Percentiles rank a stretch among this genome's conserved stretches.
Evolutionary conservation across 2,888 invertebrate species (phyloP).

Genomic region (Ectemnius lituratus): DNA sequence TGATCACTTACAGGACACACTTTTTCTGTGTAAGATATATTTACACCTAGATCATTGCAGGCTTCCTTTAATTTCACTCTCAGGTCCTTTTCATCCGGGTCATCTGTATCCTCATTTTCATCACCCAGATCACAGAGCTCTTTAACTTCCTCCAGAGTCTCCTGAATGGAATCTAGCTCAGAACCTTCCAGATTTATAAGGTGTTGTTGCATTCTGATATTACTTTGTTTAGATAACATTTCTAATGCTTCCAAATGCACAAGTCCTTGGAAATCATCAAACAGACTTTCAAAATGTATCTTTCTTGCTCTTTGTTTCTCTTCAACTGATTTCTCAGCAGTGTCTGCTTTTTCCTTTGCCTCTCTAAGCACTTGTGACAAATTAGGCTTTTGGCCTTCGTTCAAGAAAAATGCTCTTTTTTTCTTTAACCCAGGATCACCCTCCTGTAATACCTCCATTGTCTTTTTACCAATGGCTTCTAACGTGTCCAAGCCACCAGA

Average conservation of each 20-base stretch:
- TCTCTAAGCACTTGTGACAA: conserved; percentile 85
- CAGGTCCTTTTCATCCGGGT: conserved; percentile 77
- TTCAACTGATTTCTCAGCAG: conserved; percentile 79
- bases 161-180: conserved; percentile 84
- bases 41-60: conserved; percentile 83
- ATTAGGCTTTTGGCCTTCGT: conserved; percentile 82
- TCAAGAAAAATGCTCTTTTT: conserved; percentile 84
- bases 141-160: conserved; percentile 88
- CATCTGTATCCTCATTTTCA: conserved; percentile 80
- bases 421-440: conserved; percentile 93
- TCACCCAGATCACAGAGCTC: conserved; percentile 88
- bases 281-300: conserved; percentile 87
- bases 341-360: conserved; percentile 85
- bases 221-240: conserved; percentile 91
- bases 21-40: conserved; percentile 81
- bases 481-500: conserved; percentile 91
- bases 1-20: conserved; percentile 74
- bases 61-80: conserved; percentile 81
- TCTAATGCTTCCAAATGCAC: conserved; percentile 95
- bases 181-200: conserved; percentile 80
- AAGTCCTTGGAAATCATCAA: conserved; percentile 93
- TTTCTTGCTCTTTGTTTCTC: conserved; percentile 78
- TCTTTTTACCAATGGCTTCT: conserved; percentile 96
- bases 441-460: conserved; percentile 94
- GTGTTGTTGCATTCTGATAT: conserved; percentile 85